Evolutionary conservation across 2,797 vertebrate genomes (phyloP), one percentile per base, ranked within the genome.

Genomic region (Ptychadena robeensis): DNA sequence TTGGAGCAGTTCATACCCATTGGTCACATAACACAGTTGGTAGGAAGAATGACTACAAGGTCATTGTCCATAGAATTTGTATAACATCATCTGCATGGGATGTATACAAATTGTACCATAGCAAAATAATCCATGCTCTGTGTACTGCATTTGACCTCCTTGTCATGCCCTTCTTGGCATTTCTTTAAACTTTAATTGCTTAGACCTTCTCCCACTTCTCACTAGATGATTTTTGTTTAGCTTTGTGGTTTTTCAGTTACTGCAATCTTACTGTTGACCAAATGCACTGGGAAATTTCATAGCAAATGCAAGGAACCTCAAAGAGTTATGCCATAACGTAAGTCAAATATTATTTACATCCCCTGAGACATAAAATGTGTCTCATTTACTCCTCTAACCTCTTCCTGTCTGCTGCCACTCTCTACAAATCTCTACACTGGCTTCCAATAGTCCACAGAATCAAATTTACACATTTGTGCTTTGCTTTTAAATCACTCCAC

Each of bases 71-170:
- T 15, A 69, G 11, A 67, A 9, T 37, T 15, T 30, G 65, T 25
- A 69, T 65, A 80, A 34, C 35, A 27, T 80, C 53, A 75, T 53
- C 12, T 64, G 71, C 76, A 81, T 69, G 71, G 28, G 63, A 75
- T 75, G 30, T 75, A 73, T 75, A 67, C 32, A 67, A 59, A 79
- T 25, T 40, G 57, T 27, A 38, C 10, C 44, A 72, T 27, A 38
- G 32, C n/a, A 67, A 79, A 70, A 84, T 80, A 73, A 69, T 14
- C 80, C 15, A 15, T 57, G 38, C 53, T 59, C 12, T 38, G 38
- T 57, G 66, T 80, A 44, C 73, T 68, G 34, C 76, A 69, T 18
- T 68, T 84, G 73, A 70, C 80, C 65, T 76, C 27, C 4, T 53
- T 3, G 27, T 22, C 35, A 34, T 81, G 34, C 38, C 6, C 28